phyloP scores from a whole-genome alignment of 2,113 vertebrate genomes.

The Thalassarche chlororhynchos region DNA sequence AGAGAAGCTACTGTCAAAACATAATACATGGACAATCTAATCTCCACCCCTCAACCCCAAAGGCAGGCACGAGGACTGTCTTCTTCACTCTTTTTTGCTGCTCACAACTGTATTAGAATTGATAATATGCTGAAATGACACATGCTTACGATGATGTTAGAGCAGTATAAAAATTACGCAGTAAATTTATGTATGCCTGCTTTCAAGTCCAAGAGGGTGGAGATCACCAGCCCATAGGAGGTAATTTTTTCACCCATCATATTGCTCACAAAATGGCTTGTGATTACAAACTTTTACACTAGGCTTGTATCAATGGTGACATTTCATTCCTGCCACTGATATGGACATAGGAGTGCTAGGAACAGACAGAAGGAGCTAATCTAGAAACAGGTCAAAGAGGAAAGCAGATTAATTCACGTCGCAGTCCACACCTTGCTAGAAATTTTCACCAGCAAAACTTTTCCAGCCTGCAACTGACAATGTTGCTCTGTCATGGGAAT shows the following conservation, averaged over 20 bases:
- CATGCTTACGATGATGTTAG: not conserved
- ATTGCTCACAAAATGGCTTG: not conserved
- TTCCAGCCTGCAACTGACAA: not conserved
- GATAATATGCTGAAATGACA: not conserved
- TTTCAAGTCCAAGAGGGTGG: conserved; percentile 1
- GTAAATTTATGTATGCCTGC: not conserved
- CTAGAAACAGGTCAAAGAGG: not conserved
- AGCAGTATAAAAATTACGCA: not conserved
- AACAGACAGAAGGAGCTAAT: not conserved
- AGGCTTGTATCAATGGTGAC: not conserved
- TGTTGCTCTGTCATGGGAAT: not conserved
- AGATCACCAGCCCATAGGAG: not conserved
- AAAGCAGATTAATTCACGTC: not conserved
- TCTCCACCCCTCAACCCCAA: not conserved
- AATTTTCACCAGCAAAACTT: not conserved
- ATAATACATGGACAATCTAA: not conserved
- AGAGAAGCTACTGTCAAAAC: conserved; percentile 30
- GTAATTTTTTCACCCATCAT: not conserved
- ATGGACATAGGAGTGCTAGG: not conserved
- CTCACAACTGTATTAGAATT: conserved; percentile 25
- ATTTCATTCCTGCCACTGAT: not conserved
- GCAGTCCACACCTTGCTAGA: not conserved
- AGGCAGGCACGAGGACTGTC: not conserved
- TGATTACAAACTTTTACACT: not conserved
- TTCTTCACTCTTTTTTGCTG: not conserved